These are phyloP conservation scores for Alca torda DNA, from an alignment of 2,797 vertebrate species.

Conservation along the genomic window DNA sequence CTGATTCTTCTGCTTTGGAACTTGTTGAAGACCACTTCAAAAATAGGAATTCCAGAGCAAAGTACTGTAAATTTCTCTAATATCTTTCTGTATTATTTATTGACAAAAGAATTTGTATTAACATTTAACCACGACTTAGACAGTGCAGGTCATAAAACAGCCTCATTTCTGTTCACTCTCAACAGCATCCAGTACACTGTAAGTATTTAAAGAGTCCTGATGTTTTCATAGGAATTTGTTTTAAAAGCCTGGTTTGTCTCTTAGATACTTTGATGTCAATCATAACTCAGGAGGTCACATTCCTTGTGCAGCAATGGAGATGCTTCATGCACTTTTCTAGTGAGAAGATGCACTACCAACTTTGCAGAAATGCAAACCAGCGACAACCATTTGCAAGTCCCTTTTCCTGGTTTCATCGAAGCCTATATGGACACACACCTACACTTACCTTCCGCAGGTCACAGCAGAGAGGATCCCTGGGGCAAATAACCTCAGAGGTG, in stretches of 20 bases:
- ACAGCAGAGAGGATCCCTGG: not conserved
- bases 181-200: no score
- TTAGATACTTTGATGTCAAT: not conserved
- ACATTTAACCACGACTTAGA: not conserved
- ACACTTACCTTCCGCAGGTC: not conserved
- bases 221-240: not conserved
- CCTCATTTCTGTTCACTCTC: not conserved
- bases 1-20: not conserved
- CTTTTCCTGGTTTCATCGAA: not conserved
- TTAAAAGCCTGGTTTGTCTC: not conserved
- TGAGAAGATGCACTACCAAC: not conserved
- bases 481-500: not conserved
- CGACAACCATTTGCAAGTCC: accelerated
- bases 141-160: not conserved
- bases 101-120: not conserved
- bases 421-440: accelerated
- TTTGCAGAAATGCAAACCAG: not conserved
- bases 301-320: not conserved
- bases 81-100: not conserved
- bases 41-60: not conserved
- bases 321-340: not conserved
- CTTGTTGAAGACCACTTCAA: not conserved
- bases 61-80: not conserved
- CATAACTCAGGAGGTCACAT: not conserved
- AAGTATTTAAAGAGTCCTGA: not conserved